Evolutionary conservation across 2,888 invertebrate genomes (phyloP).

Genomic region (Byasa hedistus): DNA sequence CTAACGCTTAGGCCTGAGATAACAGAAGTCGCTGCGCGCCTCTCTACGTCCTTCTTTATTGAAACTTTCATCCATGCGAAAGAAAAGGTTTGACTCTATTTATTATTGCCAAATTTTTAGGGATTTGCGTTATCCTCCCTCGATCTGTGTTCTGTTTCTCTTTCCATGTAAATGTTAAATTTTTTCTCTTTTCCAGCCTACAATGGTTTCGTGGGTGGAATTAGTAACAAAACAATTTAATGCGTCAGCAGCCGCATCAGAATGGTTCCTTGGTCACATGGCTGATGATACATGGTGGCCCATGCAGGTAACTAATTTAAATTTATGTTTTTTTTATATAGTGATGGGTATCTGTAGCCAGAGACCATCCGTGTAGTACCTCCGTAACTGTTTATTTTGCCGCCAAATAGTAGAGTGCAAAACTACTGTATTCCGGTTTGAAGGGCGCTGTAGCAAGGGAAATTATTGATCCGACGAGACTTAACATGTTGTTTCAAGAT

Average conservation of each 20-base stretch:
- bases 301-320: conserved; percentile 82
- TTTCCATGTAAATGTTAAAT: no score
- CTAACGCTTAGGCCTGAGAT: conserved; percentile 88
- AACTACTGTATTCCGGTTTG: no score
- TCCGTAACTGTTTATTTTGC: no score
- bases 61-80: conserved; percentile 98
- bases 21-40: conserved; percentile 90
- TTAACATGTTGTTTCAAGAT: no score
- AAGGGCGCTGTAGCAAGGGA: no score
- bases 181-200: conserved; percentile 81
- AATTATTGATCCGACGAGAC: no score
- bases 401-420: no score
- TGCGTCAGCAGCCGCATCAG: conserved; percentile 91
- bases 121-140: no score
- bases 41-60: conserved; percentile 96
- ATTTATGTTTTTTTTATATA: conserved; percentile 7
- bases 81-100: conserved; percentile 84
- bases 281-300: conserved; percentile 97
- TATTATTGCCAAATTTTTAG: neutral
- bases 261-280: conserved; percentile 97
- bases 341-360: no score
- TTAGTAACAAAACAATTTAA: conserved; percentile 96
- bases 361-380: no score
- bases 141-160: no score
- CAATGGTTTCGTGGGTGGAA: conserved; percentile 98